Percentiles rank a stretch among this genome's conserved stretches.
Evolutionary conservation across 2,797 vertebrate species (phyloP).

Genomic region (Cacajao melanocephalus): DNA sequence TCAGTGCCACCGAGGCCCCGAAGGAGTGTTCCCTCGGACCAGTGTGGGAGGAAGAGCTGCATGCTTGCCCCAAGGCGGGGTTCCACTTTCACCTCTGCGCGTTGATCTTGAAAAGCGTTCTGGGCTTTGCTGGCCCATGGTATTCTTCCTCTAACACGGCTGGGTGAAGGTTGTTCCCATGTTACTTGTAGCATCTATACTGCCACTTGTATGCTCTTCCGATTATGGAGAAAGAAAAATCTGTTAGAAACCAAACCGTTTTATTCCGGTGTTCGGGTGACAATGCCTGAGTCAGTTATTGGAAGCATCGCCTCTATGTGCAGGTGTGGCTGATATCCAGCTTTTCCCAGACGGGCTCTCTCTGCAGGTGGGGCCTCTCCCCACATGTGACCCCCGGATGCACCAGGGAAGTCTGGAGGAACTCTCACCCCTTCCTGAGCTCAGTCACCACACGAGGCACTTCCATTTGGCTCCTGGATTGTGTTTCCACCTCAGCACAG

Average conservation of each 20-base stretch:
- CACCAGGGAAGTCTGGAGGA: not conserved
- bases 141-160: too few relatives aligned
- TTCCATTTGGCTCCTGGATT: not conserved
- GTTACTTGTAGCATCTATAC: rapidly evolving
- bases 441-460: not conserved
- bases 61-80: rapidly evolving
- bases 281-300: too few relatives aligned
- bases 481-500: too few relatives aligned
- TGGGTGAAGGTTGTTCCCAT: too few relatives aligned
- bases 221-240: not conserved
- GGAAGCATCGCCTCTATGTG: not conserved
- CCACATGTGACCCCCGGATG: too few relatives aligned
- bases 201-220: not conserved
- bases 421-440: not conserved
- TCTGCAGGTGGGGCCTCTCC: not conserved
- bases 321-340: rapidly evolving
- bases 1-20: not conserved
- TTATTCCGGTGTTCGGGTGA: too few relatives aligned
- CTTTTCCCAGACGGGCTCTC: not conserved
- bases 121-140: not conserved
- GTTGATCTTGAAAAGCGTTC: not conserved
- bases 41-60: not conserved
- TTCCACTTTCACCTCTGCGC: not conserved
- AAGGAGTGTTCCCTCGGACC: too few relatives aligned
- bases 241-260: too few relatives aligned